Evolutionary conservation across 2,888 invertebrate genomes (phyloP).

Genomic region (Chymomyza procnemis): DNA sequence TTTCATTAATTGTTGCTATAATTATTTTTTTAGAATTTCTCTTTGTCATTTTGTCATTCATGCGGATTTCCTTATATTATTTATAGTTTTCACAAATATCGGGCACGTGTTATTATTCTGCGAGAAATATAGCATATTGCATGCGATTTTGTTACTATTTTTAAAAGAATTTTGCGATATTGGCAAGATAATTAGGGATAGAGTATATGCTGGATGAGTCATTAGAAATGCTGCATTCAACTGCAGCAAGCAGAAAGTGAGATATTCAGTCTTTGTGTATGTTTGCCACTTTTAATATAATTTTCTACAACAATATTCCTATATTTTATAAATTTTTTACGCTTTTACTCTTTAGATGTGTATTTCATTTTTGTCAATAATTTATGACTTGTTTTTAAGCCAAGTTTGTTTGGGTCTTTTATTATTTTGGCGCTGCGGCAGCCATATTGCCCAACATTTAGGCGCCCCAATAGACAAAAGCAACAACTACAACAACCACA

Average conservation of each 20-base stretch:
- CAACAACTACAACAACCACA: background rate
- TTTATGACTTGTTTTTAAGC: constrained; percentile 34
- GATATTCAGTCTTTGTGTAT: too few species aligned
- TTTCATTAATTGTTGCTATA: background rate
- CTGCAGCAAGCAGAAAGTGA: too few species aligned
- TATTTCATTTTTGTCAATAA: constrained; percentile 16
- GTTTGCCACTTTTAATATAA: background rate
- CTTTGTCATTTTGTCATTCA: background rate
- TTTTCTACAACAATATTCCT: constrained; percentile 20
- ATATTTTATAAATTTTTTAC: constrained; percentile 21
- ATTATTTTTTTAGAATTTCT: background rate
- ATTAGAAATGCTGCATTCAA: too few species aligned
- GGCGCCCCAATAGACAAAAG: background rate
- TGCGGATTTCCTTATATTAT: background rate
- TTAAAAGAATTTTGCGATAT: too few species aligned
- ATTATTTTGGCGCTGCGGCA: background rate
- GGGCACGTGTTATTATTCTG: too few species aligned
- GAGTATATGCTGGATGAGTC: too few species aligned
- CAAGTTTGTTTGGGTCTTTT: background rate
- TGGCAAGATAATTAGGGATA: too few species aligned
- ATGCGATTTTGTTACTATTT: too few species aligned
- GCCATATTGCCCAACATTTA: background rate
- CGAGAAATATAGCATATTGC: too few species aligned
- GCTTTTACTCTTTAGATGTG: constrained; percentile 14
- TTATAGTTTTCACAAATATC: too few species aligned